Conservation (phyloP, 2,888 invertebrate species). For the Xestia c-nigrum region DNA sequence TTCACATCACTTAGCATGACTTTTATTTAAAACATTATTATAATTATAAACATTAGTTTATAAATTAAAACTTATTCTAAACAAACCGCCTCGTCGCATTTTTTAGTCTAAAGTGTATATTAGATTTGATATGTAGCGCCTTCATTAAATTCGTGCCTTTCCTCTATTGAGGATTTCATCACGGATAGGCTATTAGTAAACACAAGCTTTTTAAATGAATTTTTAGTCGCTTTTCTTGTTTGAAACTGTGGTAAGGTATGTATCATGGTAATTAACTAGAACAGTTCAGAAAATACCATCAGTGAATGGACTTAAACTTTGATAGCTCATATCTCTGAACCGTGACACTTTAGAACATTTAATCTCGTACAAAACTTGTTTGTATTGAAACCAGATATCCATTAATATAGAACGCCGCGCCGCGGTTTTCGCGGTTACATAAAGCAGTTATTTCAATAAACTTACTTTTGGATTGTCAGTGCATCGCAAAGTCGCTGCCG, state of each 20-base stretch:
- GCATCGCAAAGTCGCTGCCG: not conserved
- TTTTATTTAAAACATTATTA: slow-evolving; percentile 21
- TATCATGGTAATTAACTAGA: not conserved
- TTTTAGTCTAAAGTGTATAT: slow-evolving; percentile 46
- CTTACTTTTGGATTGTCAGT: not conserved
- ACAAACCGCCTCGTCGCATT: slow-evolving; percentile 55
- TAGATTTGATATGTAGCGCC: slow-evolving; percentile 57
- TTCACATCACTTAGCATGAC: slow-evolving; percentile 22
- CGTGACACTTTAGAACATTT: too few species aligned
- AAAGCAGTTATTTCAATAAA: slow-evolving; percentile 3
- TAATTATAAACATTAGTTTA: slow-evolving; percentile 23
- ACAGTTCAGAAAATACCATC: not conserved
- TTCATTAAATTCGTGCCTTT: slow-evolving; percentile 57
- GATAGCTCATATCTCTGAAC: too few species aligned
- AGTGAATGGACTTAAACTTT: too few species aligned
- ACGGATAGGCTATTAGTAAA: slow-evolving; percentile 50
- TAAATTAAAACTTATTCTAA: slow-evolving; percentile 27
- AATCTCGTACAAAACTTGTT: too few species aligned
- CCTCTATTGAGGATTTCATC: slow-evolving; percentile 53
- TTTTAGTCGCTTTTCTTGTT: slow-evolving; percentile 12
- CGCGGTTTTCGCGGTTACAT: not conserved
- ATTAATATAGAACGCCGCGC: too few species aligned
- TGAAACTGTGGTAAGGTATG: slow-evolving; percentile 28
- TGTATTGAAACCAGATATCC: too few species aligned
- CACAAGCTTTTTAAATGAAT: slow-evolving; percentile 34